Conservation (phyloP, 2,888 invertebrate species). For the Litoditis marina region DNA sequence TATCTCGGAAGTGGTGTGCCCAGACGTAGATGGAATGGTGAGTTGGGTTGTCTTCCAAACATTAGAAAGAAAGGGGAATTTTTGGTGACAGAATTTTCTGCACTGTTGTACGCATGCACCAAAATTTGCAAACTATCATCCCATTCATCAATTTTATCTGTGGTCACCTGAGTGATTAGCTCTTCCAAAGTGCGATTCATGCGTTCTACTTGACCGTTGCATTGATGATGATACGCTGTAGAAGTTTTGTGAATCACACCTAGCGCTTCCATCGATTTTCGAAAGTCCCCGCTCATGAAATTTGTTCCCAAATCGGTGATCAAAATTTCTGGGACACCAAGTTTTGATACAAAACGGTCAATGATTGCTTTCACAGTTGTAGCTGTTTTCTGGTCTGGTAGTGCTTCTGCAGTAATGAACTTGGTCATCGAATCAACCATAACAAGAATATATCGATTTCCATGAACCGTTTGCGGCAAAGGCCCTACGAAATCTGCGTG, state of each 20-base stretch:
- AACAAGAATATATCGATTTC: constrained; percentile 16
- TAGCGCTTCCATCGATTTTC: not conserved
- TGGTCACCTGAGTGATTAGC: not conserved
- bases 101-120: constrained; percentile 2
- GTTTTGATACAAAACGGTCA: not conserved
- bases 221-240: constrained; percentile 13
- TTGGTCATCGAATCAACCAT: constrained; percentile 16
- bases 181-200: constrained; percentile 4
- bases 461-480: constrained; percentile 15
- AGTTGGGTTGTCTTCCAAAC: constrained; percentile 3
- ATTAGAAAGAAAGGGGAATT: constrained; percentile 4
- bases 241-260: constrained; percentile 2
- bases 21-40: not conserved
- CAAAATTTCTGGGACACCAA: constrained; percentile 1
- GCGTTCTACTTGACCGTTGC: constrained; percentile 9
- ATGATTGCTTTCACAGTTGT: not conserved
- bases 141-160: constrained; percentile 2
- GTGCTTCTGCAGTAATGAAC: constrained; percentile 12
- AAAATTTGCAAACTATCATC: constrained; percentile 3
- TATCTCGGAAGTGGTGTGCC: not conserved
- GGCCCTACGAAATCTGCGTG: constrained; percentile 15
- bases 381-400: constrained; percentile 8
- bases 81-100: constrained; percentile 1
- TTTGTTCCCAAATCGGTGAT: constrained; percentile 6
- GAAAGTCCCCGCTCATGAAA: not conserved